Base-by-base conservation (phyloP, 2,113 vertebrate genomes). In the Arenaria interpres region DNA sequence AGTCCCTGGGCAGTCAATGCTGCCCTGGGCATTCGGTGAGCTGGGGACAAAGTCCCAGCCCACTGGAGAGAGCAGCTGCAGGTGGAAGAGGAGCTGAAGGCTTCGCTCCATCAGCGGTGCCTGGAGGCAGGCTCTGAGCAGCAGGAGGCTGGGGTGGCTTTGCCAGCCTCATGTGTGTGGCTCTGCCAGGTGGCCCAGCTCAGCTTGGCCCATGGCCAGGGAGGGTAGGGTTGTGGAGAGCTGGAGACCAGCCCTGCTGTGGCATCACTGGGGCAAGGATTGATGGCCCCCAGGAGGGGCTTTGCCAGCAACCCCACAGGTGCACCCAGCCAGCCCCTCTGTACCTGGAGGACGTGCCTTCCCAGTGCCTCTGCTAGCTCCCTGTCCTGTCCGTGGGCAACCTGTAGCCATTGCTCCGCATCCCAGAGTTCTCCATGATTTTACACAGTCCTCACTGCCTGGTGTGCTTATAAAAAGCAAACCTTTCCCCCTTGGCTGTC, bases 11-110 rank as follows among this genome's bases (percentile, higher is more conserved):
- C 28, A 27, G 39, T 11, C 82, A 92, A 86, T 46, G 45, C 69
- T 66, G 68, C 22, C 32, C n/a, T 0, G 2, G 56, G 14, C 4
- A 2, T 25, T 7, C 0, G 0, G 10, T 14, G 39, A 82, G 46
- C 22, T 0, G 0, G 18, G 12, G 35, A 8, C 54, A 68, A 23
- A 75, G 63, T 7, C 53, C 13, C 54, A 54, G 53, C 10, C 50
- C 23, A 72, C 33, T 21, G 66, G 19, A 51, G 56, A 48, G 41
- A 62, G 22, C 35, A 46, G 72, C 45, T 43, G 10, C 3, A 2
- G 3, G 6, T 67, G 41, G 66, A 77, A 46, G 13, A 23, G 25
- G 35, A 77, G 39, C 54, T 45, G 56, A 6, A 28, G 74, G 45
- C 63, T 62, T 54, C 4, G 2, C 35, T 41, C 63, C 17, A 25